Evolutionary conservation across 2,888 invertebrate species (phyloP), one percentile per base, ranked within the genome.

Genomic region (Leucania comma): DNA sequence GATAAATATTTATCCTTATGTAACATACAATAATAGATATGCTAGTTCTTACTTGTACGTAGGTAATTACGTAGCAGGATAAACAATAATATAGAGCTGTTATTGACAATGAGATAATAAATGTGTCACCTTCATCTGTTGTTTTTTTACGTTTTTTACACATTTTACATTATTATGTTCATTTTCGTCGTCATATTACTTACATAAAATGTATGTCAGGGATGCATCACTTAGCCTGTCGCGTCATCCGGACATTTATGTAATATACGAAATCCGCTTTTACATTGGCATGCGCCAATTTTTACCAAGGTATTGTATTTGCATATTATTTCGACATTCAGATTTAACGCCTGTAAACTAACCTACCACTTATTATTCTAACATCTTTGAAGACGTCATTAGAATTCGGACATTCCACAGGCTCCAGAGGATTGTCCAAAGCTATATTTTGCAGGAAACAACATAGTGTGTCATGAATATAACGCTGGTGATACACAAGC

Each of bases 221-320:
- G 65, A n/a, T 46, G 38, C 57, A n/a, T 20, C n/a, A n/a, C n/a
- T 5, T 48, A 32, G 26, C 26, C 22, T 67, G 48, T 20, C 38
- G 22, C 24, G 32, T 66, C 56, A 75, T 32, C 48, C 50, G 32
- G 32, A 59, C 38, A 26, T 68, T 72, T 54, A 75, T 32, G 29
- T 77, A 77, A 67, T 67, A 9, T 24, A 17, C 12, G 42, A 42
- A 51, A 68, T 59, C 29, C n/a, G 24, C 77, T 76, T 54, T 64
- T 48, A 48, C 38, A 9, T 35, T 12, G 38, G 12, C 54, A 26
- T 14, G 50, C 48, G 54, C 35, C 35, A 54, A 53, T 38, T n/a
- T n/a, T n/a, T 71, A n/a, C 17, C 46, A 48, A 64, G n/a, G 24
- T 42, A 63, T 48, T 29, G 22, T 50, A 48, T 29, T 56, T 56